phyloP scores from a whole-genome alignment of 2,797 vertebrate genomes.

The Syncerus caffer region DNA sequence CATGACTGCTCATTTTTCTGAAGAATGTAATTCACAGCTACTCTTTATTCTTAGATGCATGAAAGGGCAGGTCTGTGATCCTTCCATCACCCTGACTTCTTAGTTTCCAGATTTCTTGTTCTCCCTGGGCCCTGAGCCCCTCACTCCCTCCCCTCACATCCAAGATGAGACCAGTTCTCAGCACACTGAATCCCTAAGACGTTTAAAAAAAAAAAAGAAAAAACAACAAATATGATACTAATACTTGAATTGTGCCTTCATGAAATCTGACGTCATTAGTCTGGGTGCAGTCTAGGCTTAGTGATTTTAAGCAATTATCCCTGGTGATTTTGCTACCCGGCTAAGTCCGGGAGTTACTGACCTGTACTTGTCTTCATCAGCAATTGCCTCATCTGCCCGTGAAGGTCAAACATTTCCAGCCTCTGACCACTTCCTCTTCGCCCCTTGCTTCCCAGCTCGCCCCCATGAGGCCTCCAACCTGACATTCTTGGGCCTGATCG shows the following conservation, averaged over 20 bases:
- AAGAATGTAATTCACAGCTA: too few species aligned
- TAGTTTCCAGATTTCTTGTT: background rate
- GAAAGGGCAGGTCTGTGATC: background rate
- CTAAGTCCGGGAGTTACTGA: background rate
- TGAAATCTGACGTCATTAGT: too few species aligned
- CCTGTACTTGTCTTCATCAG: background rate
- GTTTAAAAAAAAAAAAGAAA: background rate
- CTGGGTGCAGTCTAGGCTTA: too few species aligned
- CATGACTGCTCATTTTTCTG: background rate
- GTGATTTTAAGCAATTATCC: background rate
- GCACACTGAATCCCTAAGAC: background rate
- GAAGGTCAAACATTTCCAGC: background rate
- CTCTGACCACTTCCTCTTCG: background rate
- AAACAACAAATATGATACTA: background rate
- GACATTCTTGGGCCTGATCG: background rate
- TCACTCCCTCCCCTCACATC: background rate
- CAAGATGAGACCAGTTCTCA: background rate
- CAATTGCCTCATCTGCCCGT: rapidly evolving
- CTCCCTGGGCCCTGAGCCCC: background rate
- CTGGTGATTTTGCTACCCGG: too few species aligned
- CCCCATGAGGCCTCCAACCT: background rate
- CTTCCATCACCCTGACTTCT: background rate
- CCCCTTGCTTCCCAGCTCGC: background rate
- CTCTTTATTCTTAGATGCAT: background rate
- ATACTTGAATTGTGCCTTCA: rapidly evolving